Percentiles rank a stretch among this genome's conserved stretches.
Conservation (phyloP, 2,797 vertebrate genomes). For the Brachyrhaphis roseni region DNA sequence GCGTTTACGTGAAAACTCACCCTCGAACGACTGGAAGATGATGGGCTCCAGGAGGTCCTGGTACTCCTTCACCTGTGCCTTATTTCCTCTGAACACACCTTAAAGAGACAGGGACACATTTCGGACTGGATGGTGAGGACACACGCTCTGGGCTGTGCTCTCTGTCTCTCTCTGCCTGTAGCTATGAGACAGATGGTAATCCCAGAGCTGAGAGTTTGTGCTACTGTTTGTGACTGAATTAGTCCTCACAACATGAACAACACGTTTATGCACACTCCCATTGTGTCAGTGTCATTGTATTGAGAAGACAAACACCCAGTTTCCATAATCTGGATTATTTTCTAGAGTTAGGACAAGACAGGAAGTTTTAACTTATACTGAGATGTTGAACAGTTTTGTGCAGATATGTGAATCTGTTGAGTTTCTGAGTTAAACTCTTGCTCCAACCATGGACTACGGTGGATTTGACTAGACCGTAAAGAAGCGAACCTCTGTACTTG, state of each 20-base stretch:
- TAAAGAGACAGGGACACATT: conserved; percentile 22
- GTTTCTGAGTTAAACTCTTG: background rate
- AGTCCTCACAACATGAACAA: too few species aligned
- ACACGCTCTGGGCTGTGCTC: background rate
- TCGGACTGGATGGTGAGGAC: background rate
- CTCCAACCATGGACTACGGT: background rate
- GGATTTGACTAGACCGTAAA: background rate
- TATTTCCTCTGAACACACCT: conserved; percentile 92
- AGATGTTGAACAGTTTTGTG: background rate
- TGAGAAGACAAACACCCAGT: background rate
- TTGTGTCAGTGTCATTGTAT: background rate
- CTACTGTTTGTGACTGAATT: background rate
- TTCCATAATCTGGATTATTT: background rate
- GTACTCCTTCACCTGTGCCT: conserved; percentile 91
- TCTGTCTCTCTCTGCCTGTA: background rate
- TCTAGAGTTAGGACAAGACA: too few species aligned
- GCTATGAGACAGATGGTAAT: background rate
- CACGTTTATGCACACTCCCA: background rate
- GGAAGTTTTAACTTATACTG: background rate
- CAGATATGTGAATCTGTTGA: background rate
- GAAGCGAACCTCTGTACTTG: background rate
- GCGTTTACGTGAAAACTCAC: conserved; percentile 69
- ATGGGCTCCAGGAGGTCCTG: conserved; percentile 89
- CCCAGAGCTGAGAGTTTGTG: background rate
- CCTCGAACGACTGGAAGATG: conserved; percentile 89